Base-by-base conservation (phyloP, 2,113 vertebrate species). In the Otocyon megalotis region DNA sequence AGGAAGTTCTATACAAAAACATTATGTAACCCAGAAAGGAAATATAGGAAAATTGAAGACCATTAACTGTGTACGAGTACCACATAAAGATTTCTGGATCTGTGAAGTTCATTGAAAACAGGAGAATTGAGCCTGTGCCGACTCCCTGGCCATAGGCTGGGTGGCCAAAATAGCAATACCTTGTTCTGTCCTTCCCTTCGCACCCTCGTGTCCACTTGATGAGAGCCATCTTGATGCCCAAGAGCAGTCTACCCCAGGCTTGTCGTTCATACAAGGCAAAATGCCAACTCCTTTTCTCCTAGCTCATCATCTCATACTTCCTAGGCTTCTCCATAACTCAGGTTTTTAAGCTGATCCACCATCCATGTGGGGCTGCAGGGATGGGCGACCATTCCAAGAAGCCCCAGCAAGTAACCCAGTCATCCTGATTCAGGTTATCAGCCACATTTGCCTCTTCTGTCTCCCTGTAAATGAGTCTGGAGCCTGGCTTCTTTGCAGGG, bases 1-100 rank as follows among this genome's bases (percentile, higher is more conserved):
- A 87, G 54, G 90, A 87, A 28, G 16, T 43, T 43, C 43, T 65
- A 88, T 85, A 84, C 10, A 24, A 92, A 92, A 94, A 90, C 20
- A 71, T 17, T 32, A 11, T 9, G 60, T 26, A 90, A 95, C 63
- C 56, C 22, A 43, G 30, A 87, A 82, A 87, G 67, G 54, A 91
- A 87, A 95, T 69, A 22, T 2, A 92, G 13, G 2, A 81, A 86
- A 87, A 77, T 3, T 20, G 15, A 92, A 93, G 30, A 16, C 32
- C n/a, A 43, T 12, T 74, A 67, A 54, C 19, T 54, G 8, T 58
- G 35, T 88, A 93, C 14, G 50, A n/a, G 24, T 56, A 88, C 20
- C 30, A 48, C 4, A 50, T 54, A 58, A 94, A 48, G 35, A 71
- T 92, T 90, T 72, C 53, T 74, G n/a, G 6, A 50, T 92, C 35